Evolutionary conservation across 2,797 vertebrate genomes (phyloP), one percentile per base, ranked within the genome.

Genomic region (Sebastes steindachneri): DNA sequence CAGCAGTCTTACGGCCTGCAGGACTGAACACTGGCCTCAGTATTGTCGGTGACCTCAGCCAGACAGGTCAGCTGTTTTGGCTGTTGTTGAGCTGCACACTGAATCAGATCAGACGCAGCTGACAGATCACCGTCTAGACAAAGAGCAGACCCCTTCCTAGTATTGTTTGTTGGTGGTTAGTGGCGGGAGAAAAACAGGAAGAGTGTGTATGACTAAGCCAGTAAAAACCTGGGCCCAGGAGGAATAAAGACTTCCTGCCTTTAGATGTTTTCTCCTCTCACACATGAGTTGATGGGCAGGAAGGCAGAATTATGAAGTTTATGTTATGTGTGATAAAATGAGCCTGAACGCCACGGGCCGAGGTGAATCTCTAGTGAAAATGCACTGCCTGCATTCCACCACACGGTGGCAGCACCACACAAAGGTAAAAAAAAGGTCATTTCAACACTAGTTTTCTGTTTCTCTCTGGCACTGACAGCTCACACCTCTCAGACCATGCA

Each of bases 181-280:
- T 68, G 69, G 85, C 77, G 71, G 75, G 75, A 89, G 90, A 94
- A 95, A 96, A 96, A 96, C 95, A 96, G 96, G 95, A 96, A 95
- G 89, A 86, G 77, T 80, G 71, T 83, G 71, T 84, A 88, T 82
- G 88, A 88, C 77, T 82, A 68, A 77, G 73, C 76, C 89, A 31
- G 80, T 83, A 80, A 88, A 88, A 79, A 71, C 62, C 64, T 35
- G 21, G 60, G 71, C 31, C 72, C 64, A 1, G 64, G 74, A 89
- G 82, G 73, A 86, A 83, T 81, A 70, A 83, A 82, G 69, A 35
- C 73, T 91, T 94, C 90, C 92, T 90, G 86, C 59, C 84, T 88
- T 85, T 59, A 82, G 83, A 90, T 80, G 78, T 92, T 79, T 55
- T 68, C 41, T 53, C 73, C 41, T 48, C 70, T 79, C 60, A 83